phyloP scores from a whole-genome alignment of 2,113 vertebrate species.

The Alces alces region DNA sequence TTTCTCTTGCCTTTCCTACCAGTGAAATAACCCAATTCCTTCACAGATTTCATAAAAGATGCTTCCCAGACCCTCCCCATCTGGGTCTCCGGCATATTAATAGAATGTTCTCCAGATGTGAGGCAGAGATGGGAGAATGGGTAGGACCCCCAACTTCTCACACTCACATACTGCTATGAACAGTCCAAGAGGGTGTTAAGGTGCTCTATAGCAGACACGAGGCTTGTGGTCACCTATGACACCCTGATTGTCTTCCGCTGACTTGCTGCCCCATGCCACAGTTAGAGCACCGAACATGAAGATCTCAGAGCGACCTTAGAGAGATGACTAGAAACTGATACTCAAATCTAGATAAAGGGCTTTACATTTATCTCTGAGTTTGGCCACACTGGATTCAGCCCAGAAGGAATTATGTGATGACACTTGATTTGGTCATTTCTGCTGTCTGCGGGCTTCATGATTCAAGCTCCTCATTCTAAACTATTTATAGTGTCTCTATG shows the following conservation, averaged over 20 bases:
- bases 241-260: accelerated
- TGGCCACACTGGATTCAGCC: neutral
- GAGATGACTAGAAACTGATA: accelerated
- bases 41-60: accelerated
- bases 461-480: neutral
- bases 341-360: neutral
- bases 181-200: neutral
- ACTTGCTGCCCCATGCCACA: neutral
- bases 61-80: neutral
- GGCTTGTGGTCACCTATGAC: neutral
- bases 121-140: neutral
- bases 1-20: neutral
- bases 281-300: accelerated
- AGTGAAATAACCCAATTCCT: accelerated
- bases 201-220: accelerated
- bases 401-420: accelerated
- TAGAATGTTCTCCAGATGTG: neutral
- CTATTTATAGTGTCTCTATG: neutral
- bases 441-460: neutral
- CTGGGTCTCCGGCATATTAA: accelerated
- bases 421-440: accelerated
- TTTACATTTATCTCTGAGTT: accelerated
- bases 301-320: accelerated
- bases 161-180: accelerated
- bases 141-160: accelerated